These are phyloP conservation scores for Drosophila barbarae DNA, from an alignment of 2,888 invertebrate species.

Conservation along the genomic window DNA sequence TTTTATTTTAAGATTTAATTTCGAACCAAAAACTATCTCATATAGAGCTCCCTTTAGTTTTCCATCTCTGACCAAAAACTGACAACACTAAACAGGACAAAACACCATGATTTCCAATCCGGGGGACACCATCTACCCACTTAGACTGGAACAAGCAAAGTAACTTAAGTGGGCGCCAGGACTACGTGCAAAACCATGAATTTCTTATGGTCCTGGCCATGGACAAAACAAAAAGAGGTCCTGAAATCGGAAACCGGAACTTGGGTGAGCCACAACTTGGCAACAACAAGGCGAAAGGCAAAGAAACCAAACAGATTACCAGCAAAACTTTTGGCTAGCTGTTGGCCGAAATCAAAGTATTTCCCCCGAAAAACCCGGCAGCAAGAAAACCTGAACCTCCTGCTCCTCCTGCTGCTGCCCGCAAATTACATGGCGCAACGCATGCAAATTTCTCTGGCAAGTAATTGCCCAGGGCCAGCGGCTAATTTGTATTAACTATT, in stretches of 20 bases:
- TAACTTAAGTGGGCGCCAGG: constrained; percentile 58
- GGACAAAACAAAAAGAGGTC: constrained; percentile 53
- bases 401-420: background rate
- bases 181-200: constrained; percentile 70
- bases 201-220: constrained; percentile 56
- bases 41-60: background rate
- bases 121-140: constrained; percentile 24
- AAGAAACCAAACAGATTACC: constrained; percentile 59
- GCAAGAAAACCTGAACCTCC: background rate
- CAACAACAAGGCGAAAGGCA: constrained; percentile 35
- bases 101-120: constrained; percentile 32
- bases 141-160: constrained; percentile 58
- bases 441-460: constrained; percentile 55
- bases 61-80: background rate
- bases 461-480: constrained; percentile 49
- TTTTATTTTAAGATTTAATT: background rate
- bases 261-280: constrained; percentile 57
- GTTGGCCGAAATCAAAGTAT: constrained; percentile 40
- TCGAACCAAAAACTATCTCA: background rate
- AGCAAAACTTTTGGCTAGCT: constrained; percentile 55
- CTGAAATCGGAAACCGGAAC: constrained; percentile 73
- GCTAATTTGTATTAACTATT: constrained; percentile 65
- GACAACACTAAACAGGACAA: constrained; percentile 12
- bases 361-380: background rate
- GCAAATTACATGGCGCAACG: constrained; percentile 35